phyloP scores from a whole-genome alignment of 1,140 invertebrate species.

The Hyposmocoma kahamanoa region DNA sequence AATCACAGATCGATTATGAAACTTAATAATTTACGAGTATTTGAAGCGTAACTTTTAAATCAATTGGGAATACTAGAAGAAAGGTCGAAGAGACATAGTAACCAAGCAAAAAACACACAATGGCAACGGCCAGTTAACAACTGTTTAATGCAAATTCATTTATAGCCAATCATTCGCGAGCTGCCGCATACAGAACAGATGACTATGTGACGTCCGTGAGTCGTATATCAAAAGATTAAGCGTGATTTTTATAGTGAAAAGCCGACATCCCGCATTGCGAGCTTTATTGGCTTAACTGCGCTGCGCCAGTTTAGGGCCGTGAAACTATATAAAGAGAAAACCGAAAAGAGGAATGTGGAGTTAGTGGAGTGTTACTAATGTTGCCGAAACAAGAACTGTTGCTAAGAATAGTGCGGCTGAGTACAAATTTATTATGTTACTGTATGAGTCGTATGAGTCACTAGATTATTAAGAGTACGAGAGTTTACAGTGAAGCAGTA shows the following conservation, averaged over 20 bases:
- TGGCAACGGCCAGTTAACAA: not conserved
- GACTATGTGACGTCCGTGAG: not conserved
- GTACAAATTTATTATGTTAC: too few species aligned
- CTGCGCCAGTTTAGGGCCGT: not conserved
- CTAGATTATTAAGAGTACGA: too few species aligned
- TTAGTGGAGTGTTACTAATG: too few species aligned
- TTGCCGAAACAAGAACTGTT: conserved; percentile 11
- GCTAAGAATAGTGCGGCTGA: not conserved
- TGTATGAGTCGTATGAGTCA: too few species aligned
- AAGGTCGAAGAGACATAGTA: too few species aligned
- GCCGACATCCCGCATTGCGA: conserved; percentile 1
- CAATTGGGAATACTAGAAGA: too few species aligned
- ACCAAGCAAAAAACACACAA: not conserved
- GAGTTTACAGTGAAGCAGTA: too few species aligned
- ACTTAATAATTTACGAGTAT: too few species aligned
- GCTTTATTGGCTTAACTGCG: conserved; percentile 8
- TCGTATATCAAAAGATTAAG: not conserved
- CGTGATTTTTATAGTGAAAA: conserved; percentile 5
- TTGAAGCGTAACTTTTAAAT: conserved; percentile 44
- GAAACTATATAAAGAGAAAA: not conserved
- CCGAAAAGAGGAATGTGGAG: not conserved
- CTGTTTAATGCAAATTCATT: conserved; percentile 16
- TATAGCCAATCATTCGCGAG: conserved; percentile 12
- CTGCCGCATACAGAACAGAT: conserved; percentile 8
- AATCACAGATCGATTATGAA: too few species aligned